Evolutionary conservation across 2,888 invertebrate genomes (phyloP), one percentile per base, ranked within the genome.

Genomic region (Dicranocentrus wangi): DNA sequence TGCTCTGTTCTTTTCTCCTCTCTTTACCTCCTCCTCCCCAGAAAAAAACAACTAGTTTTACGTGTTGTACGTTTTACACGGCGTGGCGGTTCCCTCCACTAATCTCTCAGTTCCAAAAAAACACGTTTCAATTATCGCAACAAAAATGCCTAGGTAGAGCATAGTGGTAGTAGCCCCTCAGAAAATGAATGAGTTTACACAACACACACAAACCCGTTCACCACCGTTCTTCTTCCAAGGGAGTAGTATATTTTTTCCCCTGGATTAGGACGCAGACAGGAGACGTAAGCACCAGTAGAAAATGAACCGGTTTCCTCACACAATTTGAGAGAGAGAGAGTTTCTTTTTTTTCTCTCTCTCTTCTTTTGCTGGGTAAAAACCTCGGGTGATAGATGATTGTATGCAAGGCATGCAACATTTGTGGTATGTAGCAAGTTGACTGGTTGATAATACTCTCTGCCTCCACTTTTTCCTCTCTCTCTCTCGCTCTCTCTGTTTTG

Each of bases 51-150:
- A n/a, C n/a, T n/a, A n/a, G n/a, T n/a, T n/a, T n/a, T n/a, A n/a
- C n/a, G n/a, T n/a, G n/a, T n/a, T n/a, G n/a, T n/a, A n/a, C n/a
- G n/a, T n/a, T n/a, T n/a, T n/a, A n/a, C n/a, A 8, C 43, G n/a
- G n/a, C 3, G 2, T 13, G 55, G n/a, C 2, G 13, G 13, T 32
- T 58, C 17, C 60, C 2, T 42, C 19, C 32, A 19, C 61, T 63
- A 42, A 65, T 65, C 17, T 61, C 47, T 72, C 63, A 55, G 63
- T 17, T 42, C 71, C 39, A 19, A 71, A 61, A 47, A 51, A 65
- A 75, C 76, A 76, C 76, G 68, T 76, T 76, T 76, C 76, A 76
- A 76, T 76, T 76, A 76, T 42, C 68, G 76, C 58, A 32, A 10
- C 10, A 32, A 32, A 32, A 32, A 32, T 32, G 32, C n/a, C n/a